These are phyloP conservation scores for Pagetopsis macropterus DNA, from an alignment of 2,797 vertebrate genomes.

Conservation along the genomic window DNA sequence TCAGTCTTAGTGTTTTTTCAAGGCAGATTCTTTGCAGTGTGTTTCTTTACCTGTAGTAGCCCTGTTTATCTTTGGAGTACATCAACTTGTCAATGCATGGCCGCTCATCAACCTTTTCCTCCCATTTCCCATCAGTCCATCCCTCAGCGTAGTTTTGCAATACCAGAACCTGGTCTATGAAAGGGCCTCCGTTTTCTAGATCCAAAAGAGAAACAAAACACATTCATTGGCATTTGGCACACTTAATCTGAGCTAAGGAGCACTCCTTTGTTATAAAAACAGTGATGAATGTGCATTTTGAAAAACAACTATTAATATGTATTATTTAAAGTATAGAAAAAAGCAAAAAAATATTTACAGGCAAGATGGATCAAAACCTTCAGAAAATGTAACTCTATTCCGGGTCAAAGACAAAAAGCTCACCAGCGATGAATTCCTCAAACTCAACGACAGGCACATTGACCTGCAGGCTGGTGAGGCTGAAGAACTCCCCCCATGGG, in stretches of 20 bases:
- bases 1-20: neutral
- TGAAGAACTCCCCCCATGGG: slow-evolving; percentile 94
- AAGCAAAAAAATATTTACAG: neutral
- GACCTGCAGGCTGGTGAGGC: slow-evolving; percentile 88
- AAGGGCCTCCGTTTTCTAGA: slow-evolving; percentile 95
- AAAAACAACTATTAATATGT: neutral
- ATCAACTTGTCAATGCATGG: slow-evolving; percentile 90
- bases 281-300: neutral
- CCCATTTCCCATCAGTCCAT: slow-evolving; percentile 96
- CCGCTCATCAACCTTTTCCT: slow-evolving; percentile 93
- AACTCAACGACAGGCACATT: slow-evolving; percentile 95
- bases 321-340: neutral
- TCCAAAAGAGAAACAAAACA: slow-evolving; percentile 8
- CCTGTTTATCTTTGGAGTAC: slow-evolving; percentile 92
- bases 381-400: neutral
- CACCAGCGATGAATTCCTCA: slow-evolving; percentile 94
- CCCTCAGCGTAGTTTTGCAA: slow-evolving; percentile 94
- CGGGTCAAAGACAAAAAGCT: slow-evolving; percentile 40
- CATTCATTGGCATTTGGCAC: too few relatives aligned
- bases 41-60: slow-evolving; percentile 89
- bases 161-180: slow-evolving; percentile 93
- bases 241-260: neutral
- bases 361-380: neutral
- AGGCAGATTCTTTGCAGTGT: neutral
- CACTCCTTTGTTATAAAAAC: neutral